Evolutionary conservation across 2,797 vertebrate genomes (phyloP), one percentile per base, ranked within the genome.

Genomic region (Bradypodion pumilum): DNA sequence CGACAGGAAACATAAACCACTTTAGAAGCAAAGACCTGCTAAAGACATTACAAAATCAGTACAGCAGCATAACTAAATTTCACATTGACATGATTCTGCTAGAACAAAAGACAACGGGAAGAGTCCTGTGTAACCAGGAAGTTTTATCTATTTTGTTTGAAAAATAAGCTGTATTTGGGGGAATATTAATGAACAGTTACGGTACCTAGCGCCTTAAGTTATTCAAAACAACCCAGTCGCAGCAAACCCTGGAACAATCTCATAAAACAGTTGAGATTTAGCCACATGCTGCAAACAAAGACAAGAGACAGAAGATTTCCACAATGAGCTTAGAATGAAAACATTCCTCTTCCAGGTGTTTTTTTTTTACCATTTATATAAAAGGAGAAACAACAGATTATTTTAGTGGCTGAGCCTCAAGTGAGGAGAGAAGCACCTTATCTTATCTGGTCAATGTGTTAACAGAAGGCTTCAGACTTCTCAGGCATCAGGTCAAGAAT

Each of bases 401-500:
- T 74, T 85, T 66, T 56, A 35, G 72, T 42, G 52, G 65, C 44
- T 63, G 46, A 60, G 16, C 52, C 69, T 32, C 27, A 69, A 81
- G 42, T 21, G 49, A 49, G 2, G 12, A 56, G 21, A 66, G 35
- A 80, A 49, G 16, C 52, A 60, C 23, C 15, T 13, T 75, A 85
- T 85, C 79, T 81, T 85, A 81, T 85, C 84, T 76, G 56, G 74
- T 52, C 35, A 37, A 76, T 35, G 52, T 52, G 65, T 85, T 85
- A 81, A 85, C 80, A 81, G 84, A 77, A 78, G 69, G 59, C 68
- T 78, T 82, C 76, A 82, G 35, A 73, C 44, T 56, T 82, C 12
- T 52, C 73, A 72, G 76, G 79, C 79, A 81, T 85, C 66, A 81
- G 74, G 73, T 81, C 79, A 85, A 85, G 84, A 81, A 81, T 77